A percentile compares a stretch with the other conserved stretches of the same genome.
Conservation (phyloP, 1,140 invertebrate genomes). For the Spodoptera litura region DNA sequence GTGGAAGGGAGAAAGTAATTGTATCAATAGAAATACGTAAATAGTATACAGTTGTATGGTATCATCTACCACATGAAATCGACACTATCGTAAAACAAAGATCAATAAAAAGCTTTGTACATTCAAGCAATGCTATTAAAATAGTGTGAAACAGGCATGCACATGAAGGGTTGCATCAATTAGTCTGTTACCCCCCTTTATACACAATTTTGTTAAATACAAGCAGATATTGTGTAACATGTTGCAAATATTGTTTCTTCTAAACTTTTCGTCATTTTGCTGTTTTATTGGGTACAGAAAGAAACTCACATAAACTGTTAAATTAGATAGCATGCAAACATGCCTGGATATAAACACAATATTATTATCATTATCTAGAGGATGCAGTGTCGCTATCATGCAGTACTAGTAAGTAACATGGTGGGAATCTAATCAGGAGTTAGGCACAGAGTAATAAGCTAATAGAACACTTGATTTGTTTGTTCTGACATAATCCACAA, state of each 20-base stretch:
- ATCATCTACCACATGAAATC: slow-evolving; percentile 24
- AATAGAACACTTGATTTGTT: background rate
- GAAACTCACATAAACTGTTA: no score
- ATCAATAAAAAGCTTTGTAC: slow-evolving; percentile 2
- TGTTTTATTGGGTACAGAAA: no score
- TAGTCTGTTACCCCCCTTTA: no score
- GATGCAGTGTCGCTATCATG: slow-evolving; percentile 30
- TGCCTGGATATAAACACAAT: background rate
- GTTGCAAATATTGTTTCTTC: no score
- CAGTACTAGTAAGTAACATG: background rate
- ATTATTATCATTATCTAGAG: background rate
- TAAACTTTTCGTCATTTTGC: no score
- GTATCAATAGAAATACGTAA: background rate
- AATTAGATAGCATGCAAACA: background rate
- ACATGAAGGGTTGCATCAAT: no score
- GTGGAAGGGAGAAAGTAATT: slow-evolving; percentile 17
- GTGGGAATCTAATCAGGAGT: background rate
- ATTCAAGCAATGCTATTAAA: background rate
- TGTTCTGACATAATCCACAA: no score
- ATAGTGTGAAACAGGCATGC: background rate
- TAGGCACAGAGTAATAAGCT: background rate
- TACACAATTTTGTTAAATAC: no score
- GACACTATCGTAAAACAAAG: slow-evolving; percentile 18
- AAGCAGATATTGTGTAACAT: no score
- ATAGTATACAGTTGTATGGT: slow-evolving; percentile 14